Base-by-base conservation (phyloP, 2,797 vertebrate species). In the Sebastes matsubarae region DNA sequence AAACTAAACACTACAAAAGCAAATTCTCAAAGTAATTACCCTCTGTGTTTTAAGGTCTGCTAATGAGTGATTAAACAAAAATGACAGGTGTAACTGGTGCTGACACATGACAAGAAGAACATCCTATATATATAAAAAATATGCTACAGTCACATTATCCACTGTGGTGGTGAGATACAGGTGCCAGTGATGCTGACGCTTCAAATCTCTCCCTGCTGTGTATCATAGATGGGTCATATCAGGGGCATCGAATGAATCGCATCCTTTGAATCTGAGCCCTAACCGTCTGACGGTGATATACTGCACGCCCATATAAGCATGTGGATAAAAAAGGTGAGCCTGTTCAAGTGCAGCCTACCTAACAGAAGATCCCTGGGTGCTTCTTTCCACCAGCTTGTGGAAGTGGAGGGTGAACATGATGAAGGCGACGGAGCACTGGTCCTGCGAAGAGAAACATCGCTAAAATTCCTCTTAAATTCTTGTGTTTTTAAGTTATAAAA, bases 321-420 rank as follows among this genome's bases (percentile, higher is more conserved):
- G 65, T 76, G 69, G 55, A 72, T 75, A 79, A 77, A 50, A 73
- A 81, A 36, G 57, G 30, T 46, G 42, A 46, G 60, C 29, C 67
- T 75, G 77, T 67, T 84, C 36, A 75, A 68, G 54, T 86, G 80
- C 27, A 70, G 32, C 88, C 81, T 97, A 99, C 98, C 88, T n/a
- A 63, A 90, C 64, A 14, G 92, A 79, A 2, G 96, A 97, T 72
- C 97, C 97, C 64, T 96, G 88, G 36, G 92, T 94, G 92, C 97
- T 97, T 90, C 92, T 97, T 91, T 99, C 97, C 88, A 98, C 86
- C 55, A 99, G 96, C 68, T 78, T 94, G 93, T 98, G 94, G 92
- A 96, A 95, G 93, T 99, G 97, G 85, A 99, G 94, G 82, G 88
- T 96, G 20, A 92, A 93, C 93, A 96, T 94, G 87, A 99, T 72